These are phyloP conservation scores for Leptinotarsa peninsularis DNA, from an alignment of 2,888 invertebrate genomes.

Conservation along the genomic window DNA sequence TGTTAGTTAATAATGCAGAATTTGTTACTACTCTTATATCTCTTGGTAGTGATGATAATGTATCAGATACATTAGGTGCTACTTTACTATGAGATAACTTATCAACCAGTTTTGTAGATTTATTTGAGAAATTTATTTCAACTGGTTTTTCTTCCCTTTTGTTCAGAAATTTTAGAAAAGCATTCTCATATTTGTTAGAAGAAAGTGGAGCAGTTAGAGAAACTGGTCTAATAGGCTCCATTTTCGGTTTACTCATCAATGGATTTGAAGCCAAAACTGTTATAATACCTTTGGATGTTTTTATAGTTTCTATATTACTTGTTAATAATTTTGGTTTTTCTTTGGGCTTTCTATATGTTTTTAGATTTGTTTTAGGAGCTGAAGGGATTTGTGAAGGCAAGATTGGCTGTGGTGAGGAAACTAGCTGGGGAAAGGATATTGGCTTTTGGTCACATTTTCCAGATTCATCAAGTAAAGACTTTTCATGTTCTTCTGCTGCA, in stretches of 20 bases:
- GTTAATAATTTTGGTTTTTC: constrained; percentile 40
- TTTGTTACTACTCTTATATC: constrained; percentile 32
- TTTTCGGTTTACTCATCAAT: constrained; percentile 36
- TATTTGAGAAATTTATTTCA: too few species aligned
- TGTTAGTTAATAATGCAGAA: neutral
- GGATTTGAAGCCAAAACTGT: constrained; percentile 50
- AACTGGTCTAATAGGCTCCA: constrained; percentile 12
- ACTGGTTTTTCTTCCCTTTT: constrained; percentile 24
- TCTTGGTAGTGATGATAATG: constrained; percentile 35
- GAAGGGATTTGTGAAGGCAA: constrained; percentile 16
- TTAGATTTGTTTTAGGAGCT: constrained; percentile 37
- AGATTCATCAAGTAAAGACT: constrained; percentile 44
- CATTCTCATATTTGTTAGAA: constrained; percentile 48
- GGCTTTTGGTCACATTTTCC: constrained; percentile 9
- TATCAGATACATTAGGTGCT: constrained; percentile 25
- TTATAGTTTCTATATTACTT: constrained; percentile 54
- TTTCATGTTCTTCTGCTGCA: constrained; percentile 62
- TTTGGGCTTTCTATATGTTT: constrained; percentile 47
- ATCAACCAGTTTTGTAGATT: too few species aligned
- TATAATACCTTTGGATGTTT: constrained; percentile 54
- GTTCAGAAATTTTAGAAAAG: constrained; percentile 52
- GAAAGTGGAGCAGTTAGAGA: neutral
- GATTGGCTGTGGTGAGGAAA: neutral
- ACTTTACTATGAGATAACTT: neutral
- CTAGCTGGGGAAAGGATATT: neutral